Conservation (phyloP, 2,888 invertebrate species). For the Proisotoma minuta region DNA sequence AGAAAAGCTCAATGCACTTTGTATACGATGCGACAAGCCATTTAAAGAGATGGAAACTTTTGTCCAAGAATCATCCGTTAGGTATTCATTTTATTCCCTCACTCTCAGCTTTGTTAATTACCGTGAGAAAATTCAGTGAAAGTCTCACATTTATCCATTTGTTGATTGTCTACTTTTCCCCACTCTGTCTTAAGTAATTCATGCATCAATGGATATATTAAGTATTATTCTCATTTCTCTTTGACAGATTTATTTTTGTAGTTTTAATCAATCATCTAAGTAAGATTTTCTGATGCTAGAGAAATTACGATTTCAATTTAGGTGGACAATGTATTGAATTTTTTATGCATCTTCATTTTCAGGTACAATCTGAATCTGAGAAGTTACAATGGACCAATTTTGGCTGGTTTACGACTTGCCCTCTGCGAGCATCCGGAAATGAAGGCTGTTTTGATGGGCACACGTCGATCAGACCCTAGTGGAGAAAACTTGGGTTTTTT, state of each 20-base stretch:
- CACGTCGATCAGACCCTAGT: conserved; percentile 79
- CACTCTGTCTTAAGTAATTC: no score
- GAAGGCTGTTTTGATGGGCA: conserved; percentile 88
- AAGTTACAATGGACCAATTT: conserved; percentile 66
- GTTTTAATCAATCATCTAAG: no score
- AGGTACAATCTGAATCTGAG: conserved; percentile 69
- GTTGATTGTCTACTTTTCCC: no score
- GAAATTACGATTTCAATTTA: no score
- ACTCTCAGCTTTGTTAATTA: no score
- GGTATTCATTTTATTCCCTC: no score
- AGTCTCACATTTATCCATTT: no score
- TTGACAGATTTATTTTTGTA: no score
- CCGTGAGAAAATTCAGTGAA: no score
- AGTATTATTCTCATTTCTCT: no score
- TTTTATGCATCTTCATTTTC: conserved; percentile 23
- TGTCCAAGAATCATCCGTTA: conserved; percentile 63
- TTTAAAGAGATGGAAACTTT: conserved; percentile 82
- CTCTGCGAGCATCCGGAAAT: conserved; percentile 58
- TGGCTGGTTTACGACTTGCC: conserved; percentile 63
- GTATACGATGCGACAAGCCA: conserved; percentile 72
- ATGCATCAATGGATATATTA: no score
- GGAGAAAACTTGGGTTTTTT: conserved; percentile 64
- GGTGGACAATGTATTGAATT: not conserved
- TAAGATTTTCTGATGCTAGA: no score
- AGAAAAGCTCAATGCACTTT: conserved; percentile 64